Evolutionary conservation across 2,888 invertebrate genomes (phyloP), one percentile per base, ranked within the genome.

Genomic region (Spodoptera exigua): DNA sequence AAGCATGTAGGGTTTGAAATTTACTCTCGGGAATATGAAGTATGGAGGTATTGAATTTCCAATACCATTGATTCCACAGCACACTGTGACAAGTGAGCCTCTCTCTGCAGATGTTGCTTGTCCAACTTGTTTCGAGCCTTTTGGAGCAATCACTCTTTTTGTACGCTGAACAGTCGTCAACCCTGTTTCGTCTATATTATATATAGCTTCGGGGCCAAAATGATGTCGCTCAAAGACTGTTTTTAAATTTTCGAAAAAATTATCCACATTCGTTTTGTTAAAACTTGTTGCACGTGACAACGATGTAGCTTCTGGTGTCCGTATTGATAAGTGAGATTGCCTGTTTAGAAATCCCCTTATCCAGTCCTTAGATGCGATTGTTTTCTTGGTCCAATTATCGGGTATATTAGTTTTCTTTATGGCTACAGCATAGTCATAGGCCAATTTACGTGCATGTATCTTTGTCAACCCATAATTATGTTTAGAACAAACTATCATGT

Each of bases 351-450:
- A 47, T 10, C 46, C 46, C 16, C 17, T 7, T 10, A 47, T 5
- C 46, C 46, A 35, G 17, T 5, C 35, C 10, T 46, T 34, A 4
- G 35, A 13, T 10, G 46, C 46, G 3, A 16, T 16, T 46, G 32
- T n/a, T 7, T 46, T 16, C 16, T 34, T 3, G 7, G 12, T 12
- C 46, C 46, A 46, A 9, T 3, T 46, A 12, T 16, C 9, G 14
- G 46, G 34, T 9, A 32, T 9, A n/a, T n/a, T n/a, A 12, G 9
- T 45, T 45, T 70, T 71, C 4, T 47, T 47, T 35, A 73, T 70
- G 41, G 44, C 45, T 68, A 47, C 43, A 16, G 75, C 80, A 57
- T 62, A 74, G 56, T 81, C 65, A 56, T 64, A 82, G n/a, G 81
- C 82, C 5, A 82, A 53, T 34, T 67, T 12, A 58, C 75, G 53